Percentiles rank a stretch among this genome's conserved stretches.
These are phyloP conservation scores for Nylanderia fulva DNA, from an alignment of 1,140 invertebrate genomes.

Conservation along the genomic window DNA sequence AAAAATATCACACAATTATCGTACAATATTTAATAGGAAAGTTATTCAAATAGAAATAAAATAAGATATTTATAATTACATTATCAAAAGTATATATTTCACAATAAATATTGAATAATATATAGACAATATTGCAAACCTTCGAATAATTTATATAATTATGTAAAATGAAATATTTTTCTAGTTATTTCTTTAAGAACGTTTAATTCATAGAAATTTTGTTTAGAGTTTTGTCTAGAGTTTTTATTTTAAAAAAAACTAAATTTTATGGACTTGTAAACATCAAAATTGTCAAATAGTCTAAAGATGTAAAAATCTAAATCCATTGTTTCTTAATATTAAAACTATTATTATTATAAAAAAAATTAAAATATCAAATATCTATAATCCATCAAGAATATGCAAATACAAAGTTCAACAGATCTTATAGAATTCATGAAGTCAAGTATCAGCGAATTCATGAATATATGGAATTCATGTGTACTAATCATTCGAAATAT, in stretches of 20 bases:
- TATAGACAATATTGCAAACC: not conserved
- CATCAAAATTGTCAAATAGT: not conserved
- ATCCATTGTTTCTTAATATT: not conserved
- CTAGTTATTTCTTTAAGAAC: not conserved
- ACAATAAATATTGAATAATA: not conserved
- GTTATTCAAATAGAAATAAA: not conserved
- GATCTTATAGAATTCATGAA: conserved; percentile 26
- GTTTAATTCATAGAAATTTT: not conserved
- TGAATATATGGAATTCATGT: not conserved
- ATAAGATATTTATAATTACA: not conserved
- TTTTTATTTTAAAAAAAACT: not conserved
- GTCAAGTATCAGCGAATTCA: conserved; percentile 16
- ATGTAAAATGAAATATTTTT: not conserved
- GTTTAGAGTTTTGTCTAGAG: too few relatives aligned
- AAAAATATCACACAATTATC: conserved; percentile 7
- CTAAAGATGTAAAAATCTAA: not conserved
- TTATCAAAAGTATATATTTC: not conserved
- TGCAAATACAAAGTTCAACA: conserved; percentile 27
- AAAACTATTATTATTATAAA: not conserved
- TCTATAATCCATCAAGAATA: conserved; percentile 20
- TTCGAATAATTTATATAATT: conserved; percentile 2
- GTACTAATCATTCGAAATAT: conserved; percentile 2
- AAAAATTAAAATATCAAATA: not conserved
- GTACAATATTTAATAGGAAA: not conserved
- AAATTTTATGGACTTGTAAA: not conserved